Base-by-base conservation (phyloP, 2,888 invertebrate genomes). In the Steinernema hermaphroditum region DNA sequence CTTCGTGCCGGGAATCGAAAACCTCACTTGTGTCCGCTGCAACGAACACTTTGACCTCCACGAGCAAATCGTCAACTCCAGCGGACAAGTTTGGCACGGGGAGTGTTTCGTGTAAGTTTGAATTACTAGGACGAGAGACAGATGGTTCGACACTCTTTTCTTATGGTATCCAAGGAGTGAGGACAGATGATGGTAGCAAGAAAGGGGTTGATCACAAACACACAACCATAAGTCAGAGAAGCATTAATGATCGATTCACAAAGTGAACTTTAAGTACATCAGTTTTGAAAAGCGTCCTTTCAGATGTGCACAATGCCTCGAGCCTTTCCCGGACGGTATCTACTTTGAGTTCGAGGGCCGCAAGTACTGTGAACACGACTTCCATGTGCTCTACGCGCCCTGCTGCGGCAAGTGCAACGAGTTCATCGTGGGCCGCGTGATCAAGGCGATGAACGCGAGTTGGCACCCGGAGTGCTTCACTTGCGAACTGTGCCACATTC, bases 401-500 rank as follows among this genome's bases (percentile, higher is more conserved):
- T 93, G 94, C 89, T 93, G 92, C 86, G 90, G 89, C 43, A 89
- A 89, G 84, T 94, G 94, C 88, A 92, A 85, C 72, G 95, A 96
- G 88, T 98, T 98, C 88, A 94, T 98, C 75, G 94, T 97, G 87
- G 98, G 98, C 0, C 92, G 98, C 74, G 98, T 99, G 62, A 98
- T 99, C 87, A 98, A 98, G 88, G 98, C 98, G 0, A 96, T 98
- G 95, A 95, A 96, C 86, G 91, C 94, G 41, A 96, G 94, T 88
- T 99, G 98, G 98, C 98, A 99, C 89, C 96, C 97, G 0, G 91
- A 92, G 75, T 99, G 98, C 88, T 99, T 99, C 90, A 91, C 93
- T 27, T 99, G 98, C 87, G 93, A 96, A 87, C 91, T 94, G 88
- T 99, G 98, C 88, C 91, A 90, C 81, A 91, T 92, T 75, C 93